phyloP scores from a whole-genome alignment of 2,888 invertebrate species.

The Microplitis deprimator region DNA sequence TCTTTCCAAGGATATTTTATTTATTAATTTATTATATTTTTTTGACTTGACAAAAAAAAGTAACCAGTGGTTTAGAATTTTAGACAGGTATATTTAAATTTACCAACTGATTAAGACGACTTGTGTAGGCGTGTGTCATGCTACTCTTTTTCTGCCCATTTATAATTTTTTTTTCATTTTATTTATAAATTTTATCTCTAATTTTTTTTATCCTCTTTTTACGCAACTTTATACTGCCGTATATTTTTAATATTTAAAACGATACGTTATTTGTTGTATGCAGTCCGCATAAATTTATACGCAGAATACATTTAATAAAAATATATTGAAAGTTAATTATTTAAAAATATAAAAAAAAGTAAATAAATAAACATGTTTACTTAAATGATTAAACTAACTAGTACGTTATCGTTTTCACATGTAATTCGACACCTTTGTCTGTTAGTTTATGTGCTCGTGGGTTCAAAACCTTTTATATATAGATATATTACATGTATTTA shows the following conservation, averaged over 20 bases:
- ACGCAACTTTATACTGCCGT: background rate
- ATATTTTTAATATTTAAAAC: background rate
- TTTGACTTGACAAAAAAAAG: background rate
- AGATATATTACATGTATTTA: constrained; percentile 11
- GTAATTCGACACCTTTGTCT: constrained; percentile 35
- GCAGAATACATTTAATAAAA: background rate
- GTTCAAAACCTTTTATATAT: constrained; percentile 8
- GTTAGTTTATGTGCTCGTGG: constrained; percentile 21
- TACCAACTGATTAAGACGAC: constrained; percentile 32
- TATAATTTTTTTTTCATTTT: constrained; percentile 23
- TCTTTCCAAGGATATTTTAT: constrained; percentile 27
- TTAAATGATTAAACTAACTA: background rate
- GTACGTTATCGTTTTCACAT: constrained; percentile 33
- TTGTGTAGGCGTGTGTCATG: constrained; percentile 34
- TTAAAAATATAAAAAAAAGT: background rate
- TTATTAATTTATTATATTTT: background rate
- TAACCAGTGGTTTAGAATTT: constrained; percentile 25
- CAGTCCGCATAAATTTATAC: background rate
- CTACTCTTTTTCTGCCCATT: constrained; percentile 31
- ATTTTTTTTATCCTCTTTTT: constrained; percentile 6
- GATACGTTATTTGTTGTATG: background rate
- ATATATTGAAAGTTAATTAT: background rate
- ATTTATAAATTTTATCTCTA: constrained; percentile 1
- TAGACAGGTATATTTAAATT: constrained; percentile 41
- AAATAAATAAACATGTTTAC: constrained; percentile 3